Base-by-base conservation (phyloP, 2,113 vertebrate genomes). In the Chaetodon trifascialis region DNA sequence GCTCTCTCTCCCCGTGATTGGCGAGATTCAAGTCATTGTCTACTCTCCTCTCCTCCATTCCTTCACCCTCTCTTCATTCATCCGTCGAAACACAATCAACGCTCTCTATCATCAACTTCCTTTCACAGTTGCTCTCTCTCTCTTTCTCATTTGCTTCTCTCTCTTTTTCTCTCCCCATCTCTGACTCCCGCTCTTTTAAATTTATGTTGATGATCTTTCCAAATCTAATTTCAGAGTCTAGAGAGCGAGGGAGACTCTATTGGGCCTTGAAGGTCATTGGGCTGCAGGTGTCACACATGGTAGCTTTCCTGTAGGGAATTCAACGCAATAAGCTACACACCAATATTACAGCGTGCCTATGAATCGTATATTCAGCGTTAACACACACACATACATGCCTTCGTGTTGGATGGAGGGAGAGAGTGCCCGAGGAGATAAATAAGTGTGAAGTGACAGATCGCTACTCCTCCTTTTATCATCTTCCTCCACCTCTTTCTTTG, bases 191-290 rank as follows among this genome's bases (percentile, higher is more conserved):
- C 80, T 85, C 85, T 88, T 90, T 91, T 73, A 84, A 91, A 92
- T 92, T 90, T 88, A 90, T 91, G 92, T 82, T 91, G 91, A 92
- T 91, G 88, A 92, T 93, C 86, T 91, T 90, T 86, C 63, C 67
- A 79, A 88, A 92, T 91, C 86, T 87, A 89, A 93, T 92, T 89
- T 84, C 42, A 67, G 84, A 84, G 84, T 76, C 83, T 72, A 49
- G 83, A 67, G 85, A 82, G 72, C 40, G 10, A 82, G 23, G 60
- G 72, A 23, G 79, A 79, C 85, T 85, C 72, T 73, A 71, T 85
- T 67, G 88, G 87, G 67, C 84, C 89, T 86, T 92, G 92, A 93
- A 94, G 91, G 93, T 94, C 92, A 90, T 66, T 65, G 68, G 76
- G 76, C 83, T 82, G 87, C 87, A 91, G 89, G 90, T 90, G 73